Evolutionary conservation across 2,113 vertebrate genomes (phyloP).

Genomic region (Corapipo altera): DNA sequence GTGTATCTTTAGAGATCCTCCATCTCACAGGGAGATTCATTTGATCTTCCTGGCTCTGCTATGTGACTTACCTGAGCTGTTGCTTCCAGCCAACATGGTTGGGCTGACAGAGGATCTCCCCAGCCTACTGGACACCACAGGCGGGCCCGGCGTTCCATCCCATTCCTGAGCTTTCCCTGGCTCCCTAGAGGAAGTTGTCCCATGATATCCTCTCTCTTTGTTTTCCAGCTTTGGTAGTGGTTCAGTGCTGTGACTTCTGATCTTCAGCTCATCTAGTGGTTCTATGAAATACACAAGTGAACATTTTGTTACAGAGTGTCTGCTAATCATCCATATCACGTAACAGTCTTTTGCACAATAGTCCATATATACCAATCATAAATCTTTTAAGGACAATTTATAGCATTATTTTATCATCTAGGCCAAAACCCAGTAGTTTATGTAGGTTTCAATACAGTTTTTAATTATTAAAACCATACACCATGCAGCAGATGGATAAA

Average conservation of each 20-base stretch:
- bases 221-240: constrained; percentile 85
- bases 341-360: neutral
- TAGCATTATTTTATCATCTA: neutral
- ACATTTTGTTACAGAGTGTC: neutral
- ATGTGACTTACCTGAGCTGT: constrained; percentile 79
- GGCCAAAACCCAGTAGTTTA: neutral
- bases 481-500: neutral
- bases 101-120: constrained; percentile 92
- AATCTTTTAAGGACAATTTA: neutral
- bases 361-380: neutral
- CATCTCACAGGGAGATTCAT: neutral
- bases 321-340: neutral
- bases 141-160: constrained; percentile 83
- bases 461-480: neutral
- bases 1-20: neutral
- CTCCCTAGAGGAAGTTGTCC: constrained; percentile 78
- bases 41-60: neutral
- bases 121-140: constrained; percentile 82
- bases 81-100: constrained; percentile 83
- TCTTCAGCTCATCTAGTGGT: constrained; percentile 82
- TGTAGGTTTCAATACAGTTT: neutral
- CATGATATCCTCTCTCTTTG: constrained; percentile 82
- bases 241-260: constrained; percentile 86
- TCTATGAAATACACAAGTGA: constrained; percentile 61
- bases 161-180: constrained; percentile 92